Evolutionary conservation across 2,888 invertebrate genomes (phyloP), one percentile per base, ranked within the genome.

Genomic region (Sympetrum striolatum): DNA sequence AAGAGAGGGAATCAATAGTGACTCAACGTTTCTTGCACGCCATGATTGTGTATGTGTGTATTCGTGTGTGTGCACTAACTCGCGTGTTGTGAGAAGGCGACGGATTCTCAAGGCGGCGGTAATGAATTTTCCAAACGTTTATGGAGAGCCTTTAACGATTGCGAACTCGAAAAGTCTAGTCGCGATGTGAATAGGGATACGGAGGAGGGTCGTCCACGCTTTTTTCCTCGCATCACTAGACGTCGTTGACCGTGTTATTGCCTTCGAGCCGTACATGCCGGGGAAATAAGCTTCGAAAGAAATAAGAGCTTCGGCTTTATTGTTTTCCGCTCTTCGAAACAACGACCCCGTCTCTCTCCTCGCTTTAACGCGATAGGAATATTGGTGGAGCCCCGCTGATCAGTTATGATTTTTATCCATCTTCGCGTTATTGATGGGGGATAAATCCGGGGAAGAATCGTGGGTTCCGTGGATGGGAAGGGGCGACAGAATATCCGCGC

Each of bases 91-190:
- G 14, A 58, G 86, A 86, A 39, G 53, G 58, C 82, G 35, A 53
- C 60, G 86, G 60, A 86, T 86, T 60, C 86, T 58, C 53, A n/a
- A 60, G 86, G 37, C 37, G 22, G 60, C 60, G 60, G 86, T 86
- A 86, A 86, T 86, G 86, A 86, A 86, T 86, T 86, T 86, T 60
- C 86, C 60, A 60, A 86, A 86, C 86, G 37, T 86, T 86, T 86
- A 86, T 86, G 86, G 39, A 64, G 86, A 58, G 60, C 22, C 64
- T 53, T 86, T 86, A 86, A 86, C 86, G 86, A 37, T 86, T 48
- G 60, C 25, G 86, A 86, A 60, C 86, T 60, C 86, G 60, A 60
- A 60, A 86, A 86, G 60, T 31, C 35, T n/a, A 60, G 86, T n/a
- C 86, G n/a, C 35, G 60, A 60, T 12, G 60, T 10, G 86, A 86